Percentiles rank a stretch among this genome's conserved stretches.
Conservation (phyloP, 2,113 vertebrate species). For the Lycocorax pyrrhopterus region DNA sequence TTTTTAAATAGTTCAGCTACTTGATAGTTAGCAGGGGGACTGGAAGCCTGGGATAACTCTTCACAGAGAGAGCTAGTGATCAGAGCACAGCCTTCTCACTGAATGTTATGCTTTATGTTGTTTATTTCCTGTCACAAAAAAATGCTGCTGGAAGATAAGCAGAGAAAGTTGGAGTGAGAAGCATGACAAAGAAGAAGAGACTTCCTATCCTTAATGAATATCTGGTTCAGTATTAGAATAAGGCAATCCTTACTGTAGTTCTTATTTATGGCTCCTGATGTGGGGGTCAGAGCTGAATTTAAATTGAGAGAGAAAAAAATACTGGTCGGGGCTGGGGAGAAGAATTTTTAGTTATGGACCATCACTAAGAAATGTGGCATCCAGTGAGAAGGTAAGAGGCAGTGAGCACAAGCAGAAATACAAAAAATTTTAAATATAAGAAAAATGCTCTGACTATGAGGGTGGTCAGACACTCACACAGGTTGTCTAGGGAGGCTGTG, state of each 20-base stretch:
- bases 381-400: not conserved
- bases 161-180: not conserved
- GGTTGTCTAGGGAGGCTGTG: not conserved
- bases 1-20: constrained; percentile 31
- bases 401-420: not conserved
- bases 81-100: not conserved
- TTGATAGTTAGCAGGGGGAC: constrained; percentile 5
- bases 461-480: not conserved
- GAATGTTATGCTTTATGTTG: not conserved
- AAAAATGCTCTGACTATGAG: not conserved
- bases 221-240: not conserved
- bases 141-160: not conserved
- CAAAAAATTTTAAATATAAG: not conserved
- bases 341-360: not conserved
- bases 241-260: not conserved
- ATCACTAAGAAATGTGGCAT: not conserved
- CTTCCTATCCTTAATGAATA: not conserved
- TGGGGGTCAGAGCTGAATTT: not conserved
- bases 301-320: not conserved
- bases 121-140: not conserved
- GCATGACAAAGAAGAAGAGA: not conserved
- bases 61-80: not conserved
- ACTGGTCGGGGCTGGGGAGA: fast-evolving
- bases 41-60: not conserved
- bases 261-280: not conserved